Base-by-base conservation (phyloP, 2,888 invertebrate species). In the Eucriotettix oculatus region DNA sequence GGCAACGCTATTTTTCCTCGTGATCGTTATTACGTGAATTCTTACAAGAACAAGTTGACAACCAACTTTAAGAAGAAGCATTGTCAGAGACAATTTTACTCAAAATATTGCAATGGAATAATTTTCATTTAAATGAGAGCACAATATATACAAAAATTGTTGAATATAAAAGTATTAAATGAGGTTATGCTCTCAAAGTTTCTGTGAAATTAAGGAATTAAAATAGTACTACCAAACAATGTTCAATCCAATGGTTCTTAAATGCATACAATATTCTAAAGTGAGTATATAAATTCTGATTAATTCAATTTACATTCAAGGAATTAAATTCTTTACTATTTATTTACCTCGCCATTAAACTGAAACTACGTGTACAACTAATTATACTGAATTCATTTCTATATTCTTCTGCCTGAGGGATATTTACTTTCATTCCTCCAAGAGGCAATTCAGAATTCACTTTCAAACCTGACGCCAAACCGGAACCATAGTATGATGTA, bases 381-480 rank as follows among this genome's bases (percentile, higher is more conserved):
- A 79, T 76, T 60, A 80, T 75, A 67, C 74, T 78, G 66, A 80
- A 79, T 68, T 80, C 80, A 66, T 75, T 76, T 63, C 73, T 71
- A 66, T 74, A 77, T 62, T 78, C 79, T 65, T 76, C 76, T 10
- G 68, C 67, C 44, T 68, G 64, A 16, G 71, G 71, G 16, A 72
- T 64, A 52, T 67, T 66, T 56, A 80, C 78, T 69, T 75, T 75
- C 78, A 80, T 78, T 40, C 78, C 77, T 60, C 72, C 69, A 54
- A 81, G 68, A 16, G 78, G 75, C 1, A 81, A 69, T 63, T 76
- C 76, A 66, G 78, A 75, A 65, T 79, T 77, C 52, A 69, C 68
- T 65, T 71, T 71, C n/a, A 73, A 66, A 43, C 68, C 68, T n/a
- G 70, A 65, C 52, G 68, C 68, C 42, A 62, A 66, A 52, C 69